These are phyloP conservation scores for Megastigmus dorsalis DNA, from an alignment of 2,888 invertebrate species.

Conservation along the genomic window DNA sequence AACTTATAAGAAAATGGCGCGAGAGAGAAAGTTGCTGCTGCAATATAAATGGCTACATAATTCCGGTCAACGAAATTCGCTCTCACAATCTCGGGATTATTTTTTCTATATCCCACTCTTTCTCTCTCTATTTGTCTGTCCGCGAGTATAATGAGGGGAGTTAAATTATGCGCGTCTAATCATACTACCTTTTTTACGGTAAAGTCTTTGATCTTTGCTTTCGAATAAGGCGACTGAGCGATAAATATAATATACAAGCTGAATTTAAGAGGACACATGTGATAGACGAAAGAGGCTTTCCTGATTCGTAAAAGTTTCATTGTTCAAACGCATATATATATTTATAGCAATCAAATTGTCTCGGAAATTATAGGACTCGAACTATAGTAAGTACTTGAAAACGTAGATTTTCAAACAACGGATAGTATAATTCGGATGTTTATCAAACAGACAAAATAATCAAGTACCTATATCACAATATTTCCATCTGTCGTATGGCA, in stretches of 20 bases:
- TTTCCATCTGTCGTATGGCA: too few species aligned
- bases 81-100: too few species aligned
- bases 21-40: not conserved
- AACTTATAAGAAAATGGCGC: not conserved
- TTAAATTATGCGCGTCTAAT: not conserved
- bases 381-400: too few species aligned
- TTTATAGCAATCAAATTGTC: too few species aligned
- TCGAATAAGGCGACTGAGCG: conserved; percentile 15
- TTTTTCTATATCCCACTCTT: too few species aligned
- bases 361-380: too few species aligned
- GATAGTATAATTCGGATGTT: too few species aligned
- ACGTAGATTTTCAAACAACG: too few species aligned
- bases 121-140: not conserved
- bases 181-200: not conserved
- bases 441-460: too few species aligned
- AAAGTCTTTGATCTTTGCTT: conserved; percentile 9
- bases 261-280: conserved; percentile 20
- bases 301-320: not conserved
- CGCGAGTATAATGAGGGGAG: not conserved
- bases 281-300: not conserved
- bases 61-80: conserved; percentile 40
- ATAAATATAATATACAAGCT: conserved; percentile 5
- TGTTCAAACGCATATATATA: too few species aligned
- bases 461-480: too few species aligned
- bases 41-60: too few species aligned